Evolutionary conservation across 2,888 invertebrate species (phyloP).

Genomic region (Napeogenes inachia): DNA sequence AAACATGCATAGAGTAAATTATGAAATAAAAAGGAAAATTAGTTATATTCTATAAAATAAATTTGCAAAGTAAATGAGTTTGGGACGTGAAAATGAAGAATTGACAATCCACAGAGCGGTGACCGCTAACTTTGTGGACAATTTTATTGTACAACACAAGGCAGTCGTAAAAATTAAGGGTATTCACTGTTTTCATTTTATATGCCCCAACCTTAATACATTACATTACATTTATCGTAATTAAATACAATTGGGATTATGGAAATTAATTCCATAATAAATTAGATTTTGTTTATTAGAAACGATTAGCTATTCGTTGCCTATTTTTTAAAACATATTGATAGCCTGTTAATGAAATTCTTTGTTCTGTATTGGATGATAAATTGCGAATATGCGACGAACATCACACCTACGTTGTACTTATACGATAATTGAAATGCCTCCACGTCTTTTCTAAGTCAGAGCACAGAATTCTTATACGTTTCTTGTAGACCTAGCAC

Average conservation of each 20-base stretch:
- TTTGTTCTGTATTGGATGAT: constrained; percentile 10
- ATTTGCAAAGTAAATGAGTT: constrained; percentile 57
- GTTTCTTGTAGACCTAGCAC: background rate
- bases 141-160: constrained; percentile 54
- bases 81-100: constrained; percentile 48
- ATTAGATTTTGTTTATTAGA: no score
- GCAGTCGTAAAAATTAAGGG: constrained; percentile 48
- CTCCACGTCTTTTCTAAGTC: background rate
- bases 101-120: constrained; percentile 52
- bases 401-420: background rate
- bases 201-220: constrained; percentile 31
- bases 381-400: constrained; percentile 5
- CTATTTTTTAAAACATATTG: background rate
- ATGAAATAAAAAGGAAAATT: constrained; percentile 1
- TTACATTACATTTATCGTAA: no score
- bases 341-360: constrained; percentile 19
- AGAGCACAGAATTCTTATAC: background rate
- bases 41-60: constrained; percentile 46
- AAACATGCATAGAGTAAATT: background rate
- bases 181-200: constrained; percentile 45
- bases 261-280: no score
- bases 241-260: no score
- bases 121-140: constrained; percentile 41
- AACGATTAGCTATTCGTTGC: background rate
- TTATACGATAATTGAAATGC: constrained; percentile 1